Percentiles rank a stretch among this genome's conserved stretches.
Evolutionary conservation across 2,888 invertebrate genomes (phyloP).

Genomic region (Cataglyphis rosenhaueri): DNA sequence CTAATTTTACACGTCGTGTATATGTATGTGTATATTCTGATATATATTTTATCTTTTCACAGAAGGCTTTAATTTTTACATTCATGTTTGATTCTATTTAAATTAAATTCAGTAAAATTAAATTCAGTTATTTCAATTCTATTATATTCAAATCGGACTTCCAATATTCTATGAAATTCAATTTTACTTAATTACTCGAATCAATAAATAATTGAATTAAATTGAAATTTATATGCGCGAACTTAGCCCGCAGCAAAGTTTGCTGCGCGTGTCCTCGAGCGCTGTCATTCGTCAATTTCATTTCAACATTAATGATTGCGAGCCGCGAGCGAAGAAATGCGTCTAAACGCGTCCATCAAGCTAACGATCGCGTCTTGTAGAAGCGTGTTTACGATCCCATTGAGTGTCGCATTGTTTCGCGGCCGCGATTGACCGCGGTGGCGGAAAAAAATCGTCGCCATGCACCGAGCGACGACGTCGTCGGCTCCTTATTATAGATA

Average conservation of each 20-base stretch:
- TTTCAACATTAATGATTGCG: slow-evolving; percentile 8
- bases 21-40: not conserved
- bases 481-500: slow-evolving; percentile 36
- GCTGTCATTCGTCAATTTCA: slow-evolving; percentile 24
- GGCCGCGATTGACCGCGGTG: slow-evolving; percentile 28
- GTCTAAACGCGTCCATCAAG: slow-evolving; percentile 39
- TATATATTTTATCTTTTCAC: not conserved
- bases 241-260: slow-evolving; percentile 16
- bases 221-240: slow-evolving; percentile 4
- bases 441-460: slow-evolving; percentile 42
- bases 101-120: not conserved
- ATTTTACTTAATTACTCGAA: not conserved
- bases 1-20: not conserved
- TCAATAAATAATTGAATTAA: slow-evolving; percentile 6
- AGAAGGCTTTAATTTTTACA: not conserved
- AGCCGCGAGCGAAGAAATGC: slow-evolving; percentile 7
- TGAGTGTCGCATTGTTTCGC: slow-evolving; percentile 42
- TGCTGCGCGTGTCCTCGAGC: slow-evolving; percentile 26
- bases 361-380: slow-evolving; percentile 38
- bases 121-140: not conserved
- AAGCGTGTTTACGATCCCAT: slow-evolving; percentile 48
- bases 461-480: not conserved
- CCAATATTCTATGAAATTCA: not conserved
- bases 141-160: not conserved
- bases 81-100: not conserved